Evolutionary conservation across 2,113 vertebrate genomes (phyloP), one percentile per base, ranked within the genome.

Genomic region (Chloroceryle aenea): DNA sequence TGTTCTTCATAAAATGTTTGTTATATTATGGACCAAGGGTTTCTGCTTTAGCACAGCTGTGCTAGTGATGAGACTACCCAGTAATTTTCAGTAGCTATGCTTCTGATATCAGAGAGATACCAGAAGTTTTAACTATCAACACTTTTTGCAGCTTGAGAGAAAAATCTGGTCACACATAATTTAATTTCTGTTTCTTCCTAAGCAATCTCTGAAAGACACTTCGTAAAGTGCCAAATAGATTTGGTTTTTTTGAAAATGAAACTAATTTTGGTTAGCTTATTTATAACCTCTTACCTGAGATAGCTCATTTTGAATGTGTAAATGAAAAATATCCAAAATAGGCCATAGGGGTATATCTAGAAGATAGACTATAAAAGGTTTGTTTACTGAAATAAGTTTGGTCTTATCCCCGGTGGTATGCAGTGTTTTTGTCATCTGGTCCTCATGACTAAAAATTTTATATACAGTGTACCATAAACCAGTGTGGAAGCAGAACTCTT

Each of bases 401-500:
- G 38, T 40, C 12, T 40, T 40, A 40, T 40, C 38, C 38, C 38
- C 38, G 12, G 38, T 40, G 38, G 12, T 40, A 40, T 40, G 38
- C 38, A 40, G 12, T 40, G 38, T 40, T 85, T 83, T 71, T 91
- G 53, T 90, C 67, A 83, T 93, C 64, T 92, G 59, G 45, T 81
- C 64, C 32, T 84, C 26, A 53, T n/a, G 66, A 32, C 47, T 86
- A 62, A 38, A 6, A 87, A 72, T 88, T 76, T 62, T 89, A 32
- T 56, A n/a, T 48, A 50, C n/a, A 68, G 66, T 36, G 59, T 87
- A 53, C 8, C 43, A 74, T 89, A 47, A 85, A 81, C 13, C 47
- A 52, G 48, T 93, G 94, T 78, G 53, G 47, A 88, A 91, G 36
- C 56, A 82, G 66, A 92, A 93, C 22, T 95, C 12, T 53, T 73